Percentiles rank a stretch among this genome's conserved stretches.
Conservation (phyloP, 2,113 vertebrate species). For the Typhlomys cinereus region DNA sequence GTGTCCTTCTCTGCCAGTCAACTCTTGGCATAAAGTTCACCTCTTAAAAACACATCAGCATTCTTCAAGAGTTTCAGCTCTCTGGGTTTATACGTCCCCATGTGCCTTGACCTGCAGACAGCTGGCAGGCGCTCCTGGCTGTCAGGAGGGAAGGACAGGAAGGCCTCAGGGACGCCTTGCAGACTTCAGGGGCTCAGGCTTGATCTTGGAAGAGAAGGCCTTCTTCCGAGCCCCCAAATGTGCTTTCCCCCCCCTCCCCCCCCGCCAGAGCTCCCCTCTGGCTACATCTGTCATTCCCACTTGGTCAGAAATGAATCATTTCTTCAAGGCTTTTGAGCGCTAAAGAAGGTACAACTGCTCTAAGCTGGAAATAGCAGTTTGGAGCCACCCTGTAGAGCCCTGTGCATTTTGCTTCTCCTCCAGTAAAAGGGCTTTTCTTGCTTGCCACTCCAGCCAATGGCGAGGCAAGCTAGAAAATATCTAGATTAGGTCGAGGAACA, state of each 20-base stretch:
- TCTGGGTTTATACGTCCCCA: slow-evolving; percentile 61
- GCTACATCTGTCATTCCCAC: not conserved
- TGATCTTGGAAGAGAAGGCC: too few relatives aligned
- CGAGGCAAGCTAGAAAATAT: slow-evolving; percentile 42
- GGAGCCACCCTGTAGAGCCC: not conserved
- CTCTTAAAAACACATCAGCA: slow-evolving; percentile 63
- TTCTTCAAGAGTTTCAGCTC: slow-evolving; percentile 56
- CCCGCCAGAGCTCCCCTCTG: not conserved
- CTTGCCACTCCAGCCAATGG: not conserved
- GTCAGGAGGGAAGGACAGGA: not conserved
- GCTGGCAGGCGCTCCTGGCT: slow-evolving; percentile 56
- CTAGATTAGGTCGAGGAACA: not conserved
- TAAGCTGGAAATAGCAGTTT: not conserved
- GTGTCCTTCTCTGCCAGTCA: slow-evolving; percentile 51
- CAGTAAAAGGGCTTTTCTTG: not conserved
- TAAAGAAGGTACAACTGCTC: not conserved
- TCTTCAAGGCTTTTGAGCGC: not conserved
- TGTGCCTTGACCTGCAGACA: slow-evolving; percentile 47
- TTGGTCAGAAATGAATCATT: not conserved
- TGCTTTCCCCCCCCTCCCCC: not conserved
- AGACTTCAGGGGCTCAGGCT: slow-evolving; percentile 5
- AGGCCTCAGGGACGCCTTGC: not conserved
- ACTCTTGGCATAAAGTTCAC: slow-evolving; percentile 52
- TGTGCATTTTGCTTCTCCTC: not conserved
- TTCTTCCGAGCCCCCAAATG: not conserved